phyloP scores from a whole-genome alignment of 2,113 vertebrate genomes.

The Neofelis nebulosa region DNA sequence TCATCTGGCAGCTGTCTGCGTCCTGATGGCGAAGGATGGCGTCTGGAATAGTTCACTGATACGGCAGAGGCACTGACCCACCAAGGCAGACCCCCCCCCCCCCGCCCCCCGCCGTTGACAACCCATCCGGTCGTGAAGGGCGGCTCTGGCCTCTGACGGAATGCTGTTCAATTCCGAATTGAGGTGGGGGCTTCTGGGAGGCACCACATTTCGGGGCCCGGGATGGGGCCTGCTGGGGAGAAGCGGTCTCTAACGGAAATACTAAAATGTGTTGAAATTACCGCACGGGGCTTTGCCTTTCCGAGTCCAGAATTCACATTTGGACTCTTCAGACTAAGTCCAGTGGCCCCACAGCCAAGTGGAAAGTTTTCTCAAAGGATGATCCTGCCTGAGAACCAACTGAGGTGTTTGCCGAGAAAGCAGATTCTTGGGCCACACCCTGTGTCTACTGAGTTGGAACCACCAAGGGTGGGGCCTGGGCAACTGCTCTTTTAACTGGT shows the following conservation, averaged over 20 bases:
- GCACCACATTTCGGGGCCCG: neutral
- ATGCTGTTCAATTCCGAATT: neutral
- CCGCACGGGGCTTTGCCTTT: neutral
- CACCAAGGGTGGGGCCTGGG: neutral
- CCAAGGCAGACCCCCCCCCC: neutral
- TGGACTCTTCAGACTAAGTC: neutral
- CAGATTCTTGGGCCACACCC: neutral
- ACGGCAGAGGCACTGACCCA: neutral
- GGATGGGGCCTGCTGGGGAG: neutral
- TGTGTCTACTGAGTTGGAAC: neutral
- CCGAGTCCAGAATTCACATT: neutral
- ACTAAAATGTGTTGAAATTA: neutral
- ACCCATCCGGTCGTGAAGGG: neutral
- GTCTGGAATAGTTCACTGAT: neutral
- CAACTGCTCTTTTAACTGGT: neutral
- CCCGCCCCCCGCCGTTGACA: no score
- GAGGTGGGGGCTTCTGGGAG: neutral
- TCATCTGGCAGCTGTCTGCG: neutral
- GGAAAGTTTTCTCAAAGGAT: neutral
- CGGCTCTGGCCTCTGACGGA: neutral
- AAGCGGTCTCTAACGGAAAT: neutral
- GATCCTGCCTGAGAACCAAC: neutral
- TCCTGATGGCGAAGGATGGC: no score
- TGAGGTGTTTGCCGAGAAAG: neutral
- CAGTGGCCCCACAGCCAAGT: neutral